These are phyloP conservation scores for Pseudochaenichthys georgianus DNA, from an alignment of 2,797 vertebrate genomes.

Conservation along the genomic window DNA sequence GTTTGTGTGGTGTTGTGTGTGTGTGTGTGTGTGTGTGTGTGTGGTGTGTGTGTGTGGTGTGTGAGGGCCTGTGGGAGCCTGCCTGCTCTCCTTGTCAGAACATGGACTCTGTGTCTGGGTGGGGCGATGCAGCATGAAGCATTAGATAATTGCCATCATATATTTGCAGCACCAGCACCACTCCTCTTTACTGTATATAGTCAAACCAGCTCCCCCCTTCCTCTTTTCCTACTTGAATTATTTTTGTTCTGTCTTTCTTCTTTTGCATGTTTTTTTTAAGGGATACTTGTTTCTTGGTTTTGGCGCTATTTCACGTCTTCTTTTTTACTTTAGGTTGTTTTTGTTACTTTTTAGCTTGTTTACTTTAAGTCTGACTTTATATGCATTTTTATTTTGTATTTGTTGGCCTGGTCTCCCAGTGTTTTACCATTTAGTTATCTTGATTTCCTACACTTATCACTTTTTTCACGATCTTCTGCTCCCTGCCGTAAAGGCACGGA, in stretches of 20 bases:
- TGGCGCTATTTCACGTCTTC: too few relatives aligned
- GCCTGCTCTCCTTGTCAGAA: constrained; percentile 60
- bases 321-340: too few relatives aligned
- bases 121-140: constrained; percentile 31
- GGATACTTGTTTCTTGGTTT: not conserved
- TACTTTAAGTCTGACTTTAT: not conserved
- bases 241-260: not conserved
- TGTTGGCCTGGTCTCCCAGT: not conserved
- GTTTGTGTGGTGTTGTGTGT: not conserved
- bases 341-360: not conserved
- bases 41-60: too few relatives aligned
- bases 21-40: too few relatives aligned
- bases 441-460: not conserved
- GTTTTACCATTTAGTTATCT: not conserved
- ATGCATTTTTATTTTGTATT: not conserved
- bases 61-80: constrained; percentile 62
- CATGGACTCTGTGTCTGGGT: constrained; percentile 39
- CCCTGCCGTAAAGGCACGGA: not conserved
- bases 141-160: constrained; percentile 48
- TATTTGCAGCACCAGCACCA: constrained; percentile 33
- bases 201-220: not conserved
- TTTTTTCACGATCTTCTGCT: not conserved
- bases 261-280: not conserved
- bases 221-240: not conserved
- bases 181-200: constrained; percentile 20